phyloP scores from a whole-genome alignment of 2,888 invertebrate genomes.

The Erynnis tages region DNA sequence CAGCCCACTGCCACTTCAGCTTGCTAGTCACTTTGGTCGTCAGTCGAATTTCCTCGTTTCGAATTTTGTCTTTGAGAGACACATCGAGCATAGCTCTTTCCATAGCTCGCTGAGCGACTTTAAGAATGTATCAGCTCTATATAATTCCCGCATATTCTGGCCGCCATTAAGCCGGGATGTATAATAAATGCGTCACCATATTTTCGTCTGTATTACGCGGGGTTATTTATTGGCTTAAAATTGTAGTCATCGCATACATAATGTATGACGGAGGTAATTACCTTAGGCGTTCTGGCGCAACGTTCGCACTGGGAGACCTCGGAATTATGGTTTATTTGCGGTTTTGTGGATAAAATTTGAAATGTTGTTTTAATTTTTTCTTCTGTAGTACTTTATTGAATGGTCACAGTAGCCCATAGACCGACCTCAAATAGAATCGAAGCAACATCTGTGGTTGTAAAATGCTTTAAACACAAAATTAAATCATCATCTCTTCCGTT shows the following conservation, averaged over 20 bases:
- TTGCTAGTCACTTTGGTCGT: too few species aligned
- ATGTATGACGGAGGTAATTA: constrained; percentile 72
- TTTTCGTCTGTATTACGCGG: constrained; percentile 66
- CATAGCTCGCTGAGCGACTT: too few species aligned
- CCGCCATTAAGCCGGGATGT: constrained; percentile 50
- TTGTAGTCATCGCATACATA: constrained; percentile 76
- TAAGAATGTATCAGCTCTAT: constrained; percentile 40
- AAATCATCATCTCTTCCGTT: too few species aligned
- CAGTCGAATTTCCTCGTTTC: too few species aligned
- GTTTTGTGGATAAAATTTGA: background rate
- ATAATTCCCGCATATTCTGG: constrained; percentile 38
- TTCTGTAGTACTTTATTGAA: too few species aligned
- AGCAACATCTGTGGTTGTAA: too few species aligned
- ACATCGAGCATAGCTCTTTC: too few species aligned
- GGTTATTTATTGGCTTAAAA: constrained; percentile 79
- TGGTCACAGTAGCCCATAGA: too few species aligned
- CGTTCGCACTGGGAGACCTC: constrained; percentile 25
- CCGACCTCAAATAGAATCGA: too few species aligned
- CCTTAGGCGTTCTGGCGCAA: constrained; percentile 38
- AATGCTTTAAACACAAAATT: too few species aligned
- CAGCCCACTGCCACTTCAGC: too few species aligned
- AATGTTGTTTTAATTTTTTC: constrained; percentile 19
- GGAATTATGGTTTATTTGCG: background rate
- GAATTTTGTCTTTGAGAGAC: too few species aligned
- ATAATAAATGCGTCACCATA: constrained; percentile 74